Evolutionary conservation across 2,113 vertebrate genomes (phyloP), one percentile per base, ranked within the genome.

Genomic region (Pelodiscus sinensis): DNA sequence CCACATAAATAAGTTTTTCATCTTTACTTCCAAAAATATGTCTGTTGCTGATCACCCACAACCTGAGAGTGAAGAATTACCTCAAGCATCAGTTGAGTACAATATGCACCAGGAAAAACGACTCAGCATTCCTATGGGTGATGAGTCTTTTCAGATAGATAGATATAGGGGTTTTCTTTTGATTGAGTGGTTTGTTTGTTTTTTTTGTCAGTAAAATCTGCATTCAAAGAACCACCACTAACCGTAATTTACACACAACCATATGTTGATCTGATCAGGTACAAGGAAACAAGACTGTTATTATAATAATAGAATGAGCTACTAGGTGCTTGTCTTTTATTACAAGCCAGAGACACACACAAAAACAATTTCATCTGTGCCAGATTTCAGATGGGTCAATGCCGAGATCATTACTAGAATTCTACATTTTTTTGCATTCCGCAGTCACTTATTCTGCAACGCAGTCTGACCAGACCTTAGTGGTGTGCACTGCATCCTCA

Each of bases 1-100:
- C 38, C 29, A 85, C 86, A 75, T 82, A 89, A 96, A 95, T 89
- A 82, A 82, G 22, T 60, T 94, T 93, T 92, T 86, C 84, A 86
- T 90, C 81, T 57, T 85, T 81, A 87, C 27, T 93, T 60, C 27
- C 9, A 96, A 1, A n/a, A 86, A 16, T 55, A 88, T 95, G 29
- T 80, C 87, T 92, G 29, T 68, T 84, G 77, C 57, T 95, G 65
- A 78, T 90, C 13, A 94, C 60, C 38, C 71, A 79, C 84, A 81
- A 84, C 56, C 6, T 24, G 88, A 13, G 52, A 90, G 31, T 14
- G 9, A 97, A 91, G 56, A 92, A 84, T 89, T 91, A 75, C 79
- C 55, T 89, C 65, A 85, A n/a, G 56, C 38, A 89, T 95, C 7
- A 75, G 25, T 57, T 89, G 88, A 29, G 90, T 94, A 86, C n/a